phyloP scores from a whole-genome alignment of 2,797 vertebrate species.

The Tokudaia muenninki region DNA sequence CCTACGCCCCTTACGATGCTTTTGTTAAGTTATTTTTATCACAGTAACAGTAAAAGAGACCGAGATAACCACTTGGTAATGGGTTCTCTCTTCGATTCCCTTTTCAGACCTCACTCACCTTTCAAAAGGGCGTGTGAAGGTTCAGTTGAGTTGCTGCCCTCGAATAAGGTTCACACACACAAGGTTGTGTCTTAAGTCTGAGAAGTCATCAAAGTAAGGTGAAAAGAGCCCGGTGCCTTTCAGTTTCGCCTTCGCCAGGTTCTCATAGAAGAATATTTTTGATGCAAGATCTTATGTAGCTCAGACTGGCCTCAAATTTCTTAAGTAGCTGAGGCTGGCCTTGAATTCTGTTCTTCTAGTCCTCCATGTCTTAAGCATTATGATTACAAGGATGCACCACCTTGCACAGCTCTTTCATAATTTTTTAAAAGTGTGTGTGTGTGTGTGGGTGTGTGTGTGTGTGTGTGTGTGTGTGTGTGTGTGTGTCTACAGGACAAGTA shows the following conservation, averaged over 20 bases:
- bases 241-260: neutral
- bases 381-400: neutral
- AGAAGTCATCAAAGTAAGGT: neutral
- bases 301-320: neutral
- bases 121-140: neutral
- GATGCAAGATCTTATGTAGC: neutral
- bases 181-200: neutral
- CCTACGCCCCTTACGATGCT: neutral
- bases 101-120: neutral
- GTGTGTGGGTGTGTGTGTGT: neutral
- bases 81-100: neutral
- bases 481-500: neutral
- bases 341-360: neutral
- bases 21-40: neutral
- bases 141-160: neutral
- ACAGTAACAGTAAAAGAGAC: neutral
- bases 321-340: neutral
- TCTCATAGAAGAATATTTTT: neutral
- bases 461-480: neutral
- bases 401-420: neutral
- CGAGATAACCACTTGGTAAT: neutral
- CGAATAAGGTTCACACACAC: neutral
- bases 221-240: neutral
- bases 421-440: neutral
- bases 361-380: too few species aligned